These are phyloP conservation scores for Rhabdomys dilectus DNA, from an alignment of 2,113 vertebrate species.

Conservation along the genomic window DNA sequence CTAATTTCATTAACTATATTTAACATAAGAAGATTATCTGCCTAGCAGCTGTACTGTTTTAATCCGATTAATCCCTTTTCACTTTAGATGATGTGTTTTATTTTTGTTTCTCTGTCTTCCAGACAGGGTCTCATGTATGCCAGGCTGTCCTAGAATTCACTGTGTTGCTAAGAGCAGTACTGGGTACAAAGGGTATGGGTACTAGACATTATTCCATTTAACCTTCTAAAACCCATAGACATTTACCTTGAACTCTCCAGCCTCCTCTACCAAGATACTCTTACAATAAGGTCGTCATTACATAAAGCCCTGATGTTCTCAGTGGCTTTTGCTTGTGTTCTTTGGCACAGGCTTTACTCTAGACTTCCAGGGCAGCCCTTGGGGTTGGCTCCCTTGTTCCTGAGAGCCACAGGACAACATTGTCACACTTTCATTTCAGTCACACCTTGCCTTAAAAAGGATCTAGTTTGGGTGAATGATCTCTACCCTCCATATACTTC, in stretches of 20 bases:
- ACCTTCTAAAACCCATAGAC: too few species aligned
- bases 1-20: conserved; percentile 68
- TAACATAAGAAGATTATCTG: conserved; percentile 65
- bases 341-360: not conserved
- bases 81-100: conserved; percentile 16
- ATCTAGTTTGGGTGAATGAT: not conserved
- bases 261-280: too few species aligned
- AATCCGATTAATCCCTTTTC: conserved; percentile 46
- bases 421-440: not conserved
- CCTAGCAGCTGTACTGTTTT: conserved; percentile 49
- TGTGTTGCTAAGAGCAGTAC: not conserved
- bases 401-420: not conserved
- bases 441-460: not conserved
- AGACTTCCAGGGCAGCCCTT: not conserved
- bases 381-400: not conserved
- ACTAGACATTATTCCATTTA: not conserved
- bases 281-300: too few species aligned
- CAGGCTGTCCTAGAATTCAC: not conserved
- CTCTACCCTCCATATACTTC: not conserved
- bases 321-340: not conserved
- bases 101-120: not conserved
- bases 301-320: not conserved
- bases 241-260: not conserved
- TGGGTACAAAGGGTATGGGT: not conserved
- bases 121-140: not conserved